Conservation (phyloP, 2,888 invertebrate species). For the Nemoura dubitans region DNA sequence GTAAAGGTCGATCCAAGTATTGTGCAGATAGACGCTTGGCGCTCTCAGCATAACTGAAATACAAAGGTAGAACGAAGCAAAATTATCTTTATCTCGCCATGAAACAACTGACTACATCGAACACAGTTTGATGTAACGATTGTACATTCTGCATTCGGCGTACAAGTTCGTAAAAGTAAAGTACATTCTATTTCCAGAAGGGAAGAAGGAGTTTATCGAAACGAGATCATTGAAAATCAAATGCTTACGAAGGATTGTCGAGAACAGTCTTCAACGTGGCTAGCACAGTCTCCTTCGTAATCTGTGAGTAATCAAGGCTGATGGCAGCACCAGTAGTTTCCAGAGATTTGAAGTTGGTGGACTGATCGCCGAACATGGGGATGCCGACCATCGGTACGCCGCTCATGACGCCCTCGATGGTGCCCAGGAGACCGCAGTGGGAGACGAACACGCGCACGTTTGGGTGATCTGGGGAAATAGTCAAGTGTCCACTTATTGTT, state of each 20-base stretch:
- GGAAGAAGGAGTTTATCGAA: neutral
- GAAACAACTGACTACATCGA: neutral
- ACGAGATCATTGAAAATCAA: neutral
- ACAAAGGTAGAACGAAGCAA: neutral
- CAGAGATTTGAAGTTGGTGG: constrained; percentile 62
- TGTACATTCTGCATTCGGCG: neutral
- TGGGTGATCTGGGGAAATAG: constrained; percentile 66
- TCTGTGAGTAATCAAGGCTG: constrained; percentile 62
- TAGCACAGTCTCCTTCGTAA: constrained; percentile 64
- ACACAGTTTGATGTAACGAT: neutral
- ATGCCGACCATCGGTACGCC: constrained; percentile 72
- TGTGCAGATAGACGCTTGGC: constrained; percentile 51
- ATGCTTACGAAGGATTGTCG: constrained; percentile 51
- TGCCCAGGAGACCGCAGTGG: constrained; percentile 77
- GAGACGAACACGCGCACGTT: constrained; percentile 75
- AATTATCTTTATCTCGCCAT: neutral
- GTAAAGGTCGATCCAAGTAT: constrained; percentile 66
- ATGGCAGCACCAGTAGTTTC: constrained; percentile 66
- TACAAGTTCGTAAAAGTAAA: neutral
- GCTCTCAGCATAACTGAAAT: constrained; percentile 30
- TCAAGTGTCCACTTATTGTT: neutral
- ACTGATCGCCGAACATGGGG: constrained; percentile 76
- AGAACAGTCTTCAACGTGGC: constrained; percentile 58
- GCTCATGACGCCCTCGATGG: constrained; percentile 72
- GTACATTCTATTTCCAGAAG: neutral